phyloP scores from a whole-genome alignment of 2,888 invertebrate species.

The Patella ulyssiponensis region DNA sequence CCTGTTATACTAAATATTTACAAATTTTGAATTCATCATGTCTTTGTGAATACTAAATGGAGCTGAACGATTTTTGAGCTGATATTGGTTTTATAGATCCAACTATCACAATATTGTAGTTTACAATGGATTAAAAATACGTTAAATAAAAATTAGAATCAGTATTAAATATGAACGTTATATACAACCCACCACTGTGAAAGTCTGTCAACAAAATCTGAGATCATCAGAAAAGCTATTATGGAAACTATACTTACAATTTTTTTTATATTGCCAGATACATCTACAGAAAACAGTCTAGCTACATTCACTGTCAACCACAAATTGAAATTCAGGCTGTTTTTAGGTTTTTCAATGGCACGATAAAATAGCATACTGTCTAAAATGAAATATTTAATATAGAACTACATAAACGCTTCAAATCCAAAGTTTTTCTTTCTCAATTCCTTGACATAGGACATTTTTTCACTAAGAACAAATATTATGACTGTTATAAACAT shows the following conservation, averaged over 20 bases:
- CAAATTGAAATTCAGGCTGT: conserved; percentile 47
- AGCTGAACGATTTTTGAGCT: too few relatives aligned
- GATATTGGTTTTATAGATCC: too few relatives aligned
- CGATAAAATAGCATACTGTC: conserved; percentile 45
- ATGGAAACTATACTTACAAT: conserved; percentile 20
- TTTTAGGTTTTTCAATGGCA: conserved; percentile 40
- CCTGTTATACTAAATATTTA: too few relatives aligned
- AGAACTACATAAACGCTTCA: too few relatives aligned
- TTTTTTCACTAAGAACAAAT: too few relatives aligned
- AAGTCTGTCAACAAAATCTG: neutral
- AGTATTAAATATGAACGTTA: neutral
- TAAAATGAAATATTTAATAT: conserved; percentile 3
- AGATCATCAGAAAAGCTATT: neutral
- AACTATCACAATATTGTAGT: too few relatives aligned
- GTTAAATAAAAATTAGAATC: neutral
- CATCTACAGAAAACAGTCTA: conserved; percentile 37
- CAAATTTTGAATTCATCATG: too few relatives aligned
- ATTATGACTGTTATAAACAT: too few relatives aligned
- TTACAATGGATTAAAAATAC: neutral
- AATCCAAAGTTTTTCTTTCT: too few relatives aligned
- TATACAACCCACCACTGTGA: too few relatives aligned
- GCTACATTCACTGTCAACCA: conserved; percentile 53
- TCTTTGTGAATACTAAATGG: too few relatives aligned
- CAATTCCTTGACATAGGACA: too few relatives aligned
- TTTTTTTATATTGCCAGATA: conserved; percentile 16